phyloP scores from a whole-genome alignment of 2,797 vertebrate species.

The Syngnathus rostellatus region DNA sequence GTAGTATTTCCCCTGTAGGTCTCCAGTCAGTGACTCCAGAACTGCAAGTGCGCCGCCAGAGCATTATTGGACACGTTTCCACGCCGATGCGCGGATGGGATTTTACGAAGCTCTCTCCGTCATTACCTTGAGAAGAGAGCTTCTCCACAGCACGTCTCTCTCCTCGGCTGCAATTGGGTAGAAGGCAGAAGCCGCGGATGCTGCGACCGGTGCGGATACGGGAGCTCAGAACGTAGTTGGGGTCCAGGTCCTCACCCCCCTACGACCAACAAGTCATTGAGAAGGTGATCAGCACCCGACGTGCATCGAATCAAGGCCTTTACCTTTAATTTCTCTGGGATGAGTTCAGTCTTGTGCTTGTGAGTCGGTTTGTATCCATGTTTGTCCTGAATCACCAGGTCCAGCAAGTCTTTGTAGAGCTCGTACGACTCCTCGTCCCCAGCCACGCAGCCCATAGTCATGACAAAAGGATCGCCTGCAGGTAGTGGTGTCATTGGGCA shows the following conservation, averaged over 20 bases:
- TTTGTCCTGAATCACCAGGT: constrained; percentile 83
- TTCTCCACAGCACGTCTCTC: constrained; percentile 6
- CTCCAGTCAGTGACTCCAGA: constrained; percentile 3
- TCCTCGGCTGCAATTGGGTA: background rate
- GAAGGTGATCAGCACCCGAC: too few species aligned
- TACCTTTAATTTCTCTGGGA: constrained; percentile 87
- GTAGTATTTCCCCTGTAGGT: constrained; percentile 1
- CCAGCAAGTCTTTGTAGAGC: constrained; percentile 86
- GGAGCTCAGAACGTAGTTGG: constrained; percentile 5
- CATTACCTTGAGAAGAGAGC: background rate
- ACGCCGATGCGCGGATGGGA: background rate
- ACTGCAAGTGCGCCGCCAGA: background rate
- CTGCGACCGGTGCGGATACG: background rate
- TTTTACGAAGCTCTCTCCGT: background rate
- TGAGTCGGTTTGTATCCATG: constrained; percentile 82
- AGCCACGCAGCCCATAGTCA: constrained; percentile 4
- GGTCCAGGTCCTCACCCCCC: constrained; percentile 4
- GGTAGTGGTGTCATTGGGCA: background rate
- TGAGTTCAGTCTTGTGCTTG: constrained; percentile 85
- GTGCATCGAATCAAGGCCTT: background rate
- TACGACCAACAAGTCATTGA: background rate
- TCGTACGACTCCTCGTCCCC: constrained; percentile 33
- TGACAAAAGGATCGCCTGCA: constrained; percentile 7
- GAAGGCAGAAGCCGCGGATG: constrained; percentile 5
- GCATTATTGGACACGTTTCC: background rate